Conservation (phyloP, 2,113 vertebrate species). For the Otolemur garnettii region DNA sequence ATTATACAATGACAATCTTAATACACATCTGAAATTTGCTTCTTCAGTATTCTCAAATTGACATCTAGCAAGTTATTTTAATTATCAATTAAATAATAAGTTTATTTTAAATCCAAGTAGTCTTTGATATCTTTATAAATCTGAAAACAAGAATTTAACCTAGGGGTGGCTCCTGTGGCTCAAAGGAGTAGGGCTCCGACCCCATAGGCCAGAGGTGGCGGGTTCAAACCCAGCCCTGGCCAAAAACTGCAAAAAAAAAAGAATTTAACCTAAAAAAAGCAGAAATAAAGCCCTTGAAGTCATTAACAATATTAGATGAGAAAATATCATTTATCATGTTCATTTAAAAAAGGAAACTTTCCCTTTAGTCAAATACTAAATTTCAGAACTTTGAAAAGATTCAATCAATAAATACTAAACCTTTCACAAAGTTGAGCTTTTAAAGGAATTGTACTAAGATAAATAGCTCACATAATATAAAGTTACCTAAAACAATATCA, state of each 20-base stretch:
- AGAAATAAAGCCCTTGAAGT: neutral
- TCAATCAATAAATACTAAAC: neutral
- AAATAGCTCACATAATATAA: neutral
- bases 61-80: slow-evolving; percentile 35
- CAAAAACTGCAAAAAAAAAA: no score
- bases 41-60: slow-evolving; percentile 13
- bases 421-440: neutral
- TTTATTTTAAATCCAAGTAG: slow-evolving; percentile 54
- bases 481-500: neutral
- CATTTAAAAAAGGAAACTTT: slow-evolving; percentile 14
- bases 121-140: neutral
- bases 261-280: slow-evolving; percentile 17
- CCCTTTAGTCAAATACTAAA: neutral
- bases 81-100: slow-evolving; percentile 25
- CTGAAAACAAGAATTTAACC: neutral
- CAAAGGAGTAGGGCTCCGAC: no score
- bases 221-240: no score
- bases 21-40: neutral
- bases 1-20: neutral
- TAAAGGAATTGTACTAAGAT: neutral
- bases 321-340: neutral
- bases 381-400: neutral
- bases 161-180: no score
- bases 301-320: neutral
- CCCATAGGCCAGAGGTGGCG: no score